Conservation (phyloP, 2,888 invertebrate species). For the Selenia dentaria region DNA sequence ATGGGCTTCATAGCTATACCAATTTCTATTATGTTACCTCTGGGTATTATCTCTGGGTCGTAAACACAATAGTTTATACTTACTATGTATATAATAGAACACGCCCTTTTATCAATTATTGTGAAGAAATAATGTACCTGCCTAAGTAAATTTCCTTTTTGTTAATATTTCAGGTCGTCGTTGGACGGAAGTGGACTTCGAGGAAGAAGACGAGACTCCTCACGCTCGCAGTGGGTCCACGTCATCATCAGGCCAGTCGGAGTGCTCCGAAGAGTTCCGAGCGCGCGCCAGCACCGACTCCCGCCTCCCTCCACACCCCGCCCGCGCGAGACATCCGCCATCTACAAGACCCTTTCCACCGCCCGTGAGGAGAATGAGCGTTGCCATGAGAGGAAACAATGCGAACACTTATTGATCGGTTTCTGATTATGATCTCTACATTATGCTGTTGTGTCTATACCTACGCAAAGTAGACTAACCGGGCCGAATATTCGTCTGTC, state of each 20-base stretch:
- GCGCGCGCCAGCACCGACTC: slow-evolving; percentile 90
- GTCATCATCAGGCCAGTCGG: slow-evolving; percentile 62
- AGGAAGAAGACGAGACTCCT: slow-evolving; percentile 83
- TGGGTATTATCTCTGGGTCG: too few species aligned
- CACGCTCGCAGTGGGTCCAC: slow-evolving; percentile 65
- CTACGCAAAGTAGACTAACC: too few species aligned
- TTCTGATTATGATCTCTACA: too few species aligned
- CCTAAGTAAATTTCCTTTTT: too few species aligned
- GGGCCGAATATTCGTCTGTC: too few species aligned
- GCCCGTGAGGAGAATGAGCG: slow-evolving; percentile 89
- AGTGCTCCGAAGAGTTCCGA: slow-evolving; percentile 84
- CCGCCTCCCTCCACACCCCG: slow-evolving; percentile 82
- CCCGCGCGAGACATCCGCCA: slow-evolving; percentile 81
- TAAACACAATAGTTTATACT: too few species aligned
- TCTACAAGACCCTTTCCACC: slow-evolving; percentile 69
- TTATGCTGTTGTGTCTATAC: too few species aligned
- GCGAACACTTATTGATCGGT: slow-evolving; percentile 74
- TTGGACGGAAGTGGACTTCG: slow-evolving; percentile 86
- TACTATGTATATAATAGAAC: too few species aligned
- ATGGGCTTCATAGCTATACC: too few species aligned
- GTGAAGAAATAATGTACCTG: too few species aligned
- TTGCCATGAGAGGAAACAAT: slow-evolving; percentile 89
- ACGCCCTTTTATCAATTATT: too few species aligned
- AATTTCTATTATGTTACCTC: too few species aligned
- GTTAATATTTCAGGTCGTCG: slow-evolving; percentile 79